phyloP scores from a whole-genome alignment of 2,888 invertebrate genomes.

The Cephus sareptanus region DNA sequence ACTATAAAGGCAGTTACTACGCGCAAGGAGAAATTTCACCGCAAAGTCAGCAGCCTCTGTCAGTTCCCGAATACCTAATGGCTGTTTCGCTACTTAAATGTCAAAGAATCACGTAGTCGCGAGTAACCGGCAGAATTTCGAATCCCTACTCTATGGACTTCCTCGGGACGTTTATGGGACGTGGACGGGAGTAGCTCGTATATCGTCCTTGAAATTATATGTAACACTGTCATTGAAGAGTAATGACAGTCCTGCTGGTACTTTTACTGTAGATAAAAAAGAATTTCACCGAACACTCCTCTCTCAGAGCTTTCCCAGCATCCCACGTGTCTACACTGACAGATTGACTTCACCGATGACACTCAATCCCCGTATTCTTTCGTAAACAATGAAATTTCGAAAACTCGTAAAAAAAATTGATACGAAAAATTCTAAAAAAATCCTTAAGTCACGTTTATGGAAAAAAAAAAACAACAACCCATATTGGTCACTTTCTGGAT shows the following conservation, averaged over 20 bases:
- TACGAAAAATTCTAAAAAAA: neutral
- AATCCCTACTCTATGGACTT: neutral
- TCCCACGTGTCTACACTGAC: neutral
- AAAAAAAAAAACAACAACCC: neutral
- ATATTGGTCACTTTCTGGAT: neutral
- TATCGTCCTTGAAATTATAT: neutral
- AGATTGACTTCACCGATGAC: neutral
- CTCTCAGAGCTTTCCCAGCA: neutral
- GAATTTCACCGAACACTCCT: neutral
- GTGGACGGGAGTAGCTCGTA: neutral
- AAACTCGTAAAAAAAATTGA: neutral
- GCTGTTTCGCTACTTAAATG: conserved; percentile 30
- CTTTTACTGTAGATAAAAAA: neutral
- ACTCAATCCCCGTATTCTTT: no score
- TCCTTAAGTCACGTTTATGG: neutral
- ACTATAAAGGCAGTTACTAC: conserved; percentile 21
- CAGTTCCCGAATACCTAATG: conserved; percentile 37
- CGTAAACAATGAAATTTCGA: no score
- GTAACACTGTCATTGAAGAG: neutral
- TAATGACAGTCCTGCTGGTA: neutral
- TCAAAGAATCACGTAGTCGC: conserved; percentile 31
- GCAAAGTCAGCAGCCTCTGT: conserved; percentile 41
- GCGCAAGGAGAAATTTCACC: conserved; percentile 56
- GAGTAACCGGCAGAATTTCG: neutral
- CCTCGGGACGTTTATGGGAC: neutral